Evolutionary conservation across 2,888 invertebrate genomes (phyloP).

Genomic region (Clepsis dumicolana): DNA sequence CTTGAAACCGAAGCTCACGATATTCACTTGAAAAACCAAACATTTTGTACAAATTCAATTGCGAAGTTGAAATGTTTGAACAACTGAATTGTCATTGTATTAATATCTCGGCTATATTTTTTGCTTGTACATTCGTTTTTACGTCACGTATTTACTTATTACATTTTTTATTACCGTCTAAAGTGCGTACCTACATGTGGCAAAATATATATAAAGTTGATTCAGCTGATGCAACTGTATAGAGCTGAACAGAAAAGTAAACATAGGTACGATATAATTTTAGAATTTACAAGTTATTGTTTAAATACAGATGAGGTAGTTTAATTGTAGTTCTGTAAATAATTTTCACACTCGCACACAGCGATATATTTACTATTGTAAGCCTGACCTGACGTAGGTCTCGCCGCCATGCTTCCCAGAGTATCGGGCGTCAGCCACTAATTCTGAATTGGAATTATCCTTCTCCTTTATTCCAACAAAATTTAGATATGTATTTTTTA

Average conservation of each 20-base stretch:
- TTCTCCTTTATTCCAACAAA: not conserved
- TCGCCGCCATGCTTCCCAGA: not conserved
- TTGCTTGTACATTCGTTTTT: constrained; percentile 33
- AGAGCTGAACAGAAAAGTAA: constrained; percentile 29
- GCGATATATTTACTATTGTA: not conserved
- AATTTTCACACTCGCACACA: not conserved
- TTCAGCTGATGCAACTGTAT: constrained; percentile 44
- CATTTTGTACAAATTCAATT: constrained; percentile 26
- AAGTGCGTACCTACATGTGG: constrained; percentile 44
- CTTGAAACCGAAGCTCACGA: not conserved
- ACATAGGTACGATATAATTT: constrained; percentile 31
- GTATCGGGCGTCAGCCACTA: not conserved
- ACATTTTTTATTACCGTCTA: constrained; percentile 43
- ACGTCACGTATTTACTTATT: constrained; percentile 38
- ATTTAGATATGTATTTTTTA: too few relatives aligned
- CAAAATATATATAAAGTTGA: constrained; percentile 44
- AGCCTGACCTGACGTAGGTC: constrained; percentile 10
- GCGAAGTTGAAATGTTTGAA: constrained; percentile 36
- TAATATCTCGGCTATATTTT: constrained; percentile 33
- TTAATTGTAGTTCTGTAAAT: constrained; percentile 20
- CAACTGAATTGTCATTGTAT: constrained; percentile 32
- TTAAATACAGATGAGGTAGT: constrained; percentile 25
- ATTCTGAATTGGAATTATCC: not conserved
- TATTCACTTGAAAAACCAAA: not conserved
- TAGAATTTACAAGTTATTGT: constrained; percentile 32